Evolutionary conservation across 53 echinoderm and acorn worm species (phyloP), one percentile per base, ranked within the genome.

Genomic region (Paracentrotus lividus): DNA sequence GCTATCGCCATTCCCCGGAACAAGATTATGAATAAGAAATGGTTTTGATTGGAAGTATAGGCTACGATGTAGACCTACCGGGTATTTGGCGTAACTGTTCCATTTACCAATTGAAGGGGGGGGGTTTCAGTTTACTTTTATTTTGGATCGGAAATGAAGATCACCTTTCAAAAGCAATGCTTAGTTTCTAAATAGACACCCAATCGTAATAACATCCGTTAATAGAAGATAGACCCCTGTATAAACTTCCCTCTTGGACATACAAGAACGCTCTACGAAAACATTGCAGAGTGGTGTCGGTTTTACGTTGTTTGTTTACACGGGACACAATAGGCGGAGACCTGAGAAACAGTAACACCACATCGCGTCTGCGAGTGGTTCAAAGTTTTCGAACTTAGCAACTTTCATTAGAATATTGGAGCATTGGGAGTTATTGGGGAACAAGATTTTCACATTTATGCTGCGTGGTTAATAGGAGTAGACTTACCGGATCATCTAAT

Each of bases 161-260:
- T 20, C 6, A 72, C 5, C 1, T 36, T 40, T 18, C 72, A 36
- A 72, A n/a, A 8, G n/a, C 18, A 45, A 45, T 45, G 9, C 7
- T 45, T 81, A 2, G 81, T n/a, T 81, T 49, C 12, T 27, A 81
- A 47, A 81, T 18, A 81, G n/a, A 81, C 72, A 81, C 7, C 45
- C 56, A 36, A 86, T 56, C 86, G 86, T 56, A 56, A 86, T 34
- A 86, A 86, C 57, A 86, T 54, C 86, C 86, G 43, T 2, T 36
- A 86, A 56, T 55, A 32, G 36, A 55, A 12, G 56, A 86, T 56
- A 86, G 34, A 32, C 86, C 18, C 47, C 56, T 86, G 86, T 55
- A 56, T 86, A 81, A 81, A 45, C 81, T 81, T 47, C 44, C 81
- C 81, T 43, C 81, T 45, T 23, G 43, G 45, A 86, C 54, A 34